A percentile compares a stretch with the other conserved stretches of the same genome.
Evolutionary conservation across 2,888 invertebrate species (phyloP).

Genomic region (Pachliopta kotzebuea): DNA sequence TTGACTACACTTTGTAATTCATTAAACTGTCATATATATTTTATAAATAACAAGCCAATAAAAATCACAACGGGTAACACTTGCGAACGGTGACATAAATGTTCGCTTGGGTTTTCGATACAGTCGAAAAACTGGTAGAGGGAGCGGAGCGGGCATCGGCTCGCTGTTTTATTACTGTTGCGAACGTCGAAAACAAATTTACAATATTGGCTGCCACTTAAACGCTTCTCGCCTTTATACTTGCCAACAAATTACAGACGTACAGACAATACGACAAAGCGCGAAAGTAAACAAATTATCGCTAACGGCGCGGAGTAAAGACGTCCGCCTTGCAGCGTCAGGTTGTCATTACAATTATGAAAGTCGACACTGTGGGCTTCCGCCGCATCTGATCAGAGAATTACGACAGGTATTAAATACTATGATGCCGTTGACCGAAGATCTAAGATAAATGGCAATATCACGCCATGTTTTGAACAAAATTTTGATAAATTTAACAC

Average conservation of each 20-base stretch:
- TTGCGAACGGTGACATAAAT: neutral
- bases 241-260: conserved; percentile 24
- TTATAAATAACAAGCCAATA: too few relatives aligned
- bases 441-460: conserved; percentile 19
- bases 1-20: too few relatives aligned
- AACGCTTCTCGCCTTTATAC: conserved; percentile 18
- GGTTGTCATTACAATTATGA: conserved; percentile 54
- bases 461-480: neutral
- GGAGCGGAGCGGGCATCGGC: conserved; percentile 5
- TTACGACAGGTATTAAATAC: conserved; percentile 28
- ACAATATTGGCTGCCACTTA: conserved; percentile 23
- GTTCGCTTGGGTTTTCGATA: neutral
- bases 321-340: conserved; percentile 44
- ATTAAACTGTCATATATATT: too few relatives aligned
- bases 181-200: conserved; percentile 25
- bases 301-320: conserved; percentile 37
- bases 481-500: too few relatives aligned
- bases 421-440: conserved; percentile 17
- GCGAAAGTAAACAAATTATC: conserved; percentile 50
- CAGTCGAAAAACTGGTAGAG: conserved; percentile 8
- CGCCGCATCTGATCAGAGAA: conserved; percentile 31
- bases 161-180: conserved; percentile 16
- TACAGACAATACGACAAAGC: conserved; percentile 31
- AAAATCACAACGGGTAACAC: neutral
- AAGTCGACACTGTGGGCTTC: conserved; percentile 45